Conservation (phyloP, 1,140 invertebrate genomes). For the Lanistes nyassanus region DNA sequence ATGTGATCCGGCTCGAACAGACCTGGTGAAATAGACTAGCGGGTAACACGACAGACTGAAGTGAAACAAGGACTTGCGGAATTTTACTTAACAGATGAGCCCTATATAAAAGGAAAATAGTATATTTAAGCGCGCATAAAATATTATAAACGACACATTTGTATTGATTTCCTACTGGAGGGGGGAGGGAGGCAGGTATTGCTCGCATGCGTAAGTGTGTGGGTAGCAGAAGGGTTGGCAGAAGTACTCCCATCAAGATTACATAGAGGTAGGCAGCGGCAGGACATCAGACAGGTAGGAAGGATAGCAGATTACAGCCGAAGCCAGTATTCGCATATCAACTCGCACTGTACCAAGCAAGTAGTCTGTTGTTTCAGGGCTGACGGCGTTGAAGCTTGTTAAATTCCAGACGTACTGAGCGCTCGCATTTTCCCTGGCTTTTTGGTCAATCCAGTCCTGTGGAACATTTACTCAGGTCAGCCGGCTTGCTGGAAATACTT, state of each 20-base stretch:
- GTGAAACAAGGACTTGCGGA: not conserved
- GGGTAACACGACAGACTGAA: not conserved
- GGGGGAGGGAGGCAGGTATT: not conserved
- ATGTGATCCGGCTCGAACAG: constrained; percentile 80
- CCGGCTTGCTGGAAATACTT: too few species aligned
- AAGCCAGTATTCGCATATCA: not conserved
- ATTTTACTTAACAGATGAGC: not conserved
- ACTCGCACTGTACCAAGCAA: constrained; percentile 51
- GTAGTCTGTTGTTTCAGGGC: constrained; percentile 70
- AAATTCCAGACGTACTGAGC: constrained; percentile 68
- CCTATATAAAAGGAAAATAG: not conserved
- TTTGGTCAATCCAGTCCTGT: constrained; percentile 56
- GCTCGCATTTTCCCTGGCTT: constrained; percentile 42
- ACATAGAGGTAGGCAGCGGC: not conserved
- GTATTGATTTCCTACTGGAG: not conserved
- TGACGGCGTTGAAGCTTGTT: constrained; percentile 66
- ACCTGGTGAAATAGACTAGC: not conserved
- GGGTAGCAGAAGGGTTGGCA: not conserved
- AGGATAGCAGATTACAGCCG: not conserved
- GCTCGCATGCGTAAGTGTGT: not conserved
- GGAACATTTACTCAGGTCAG: not conserved
- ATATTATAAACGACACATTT: not conserved
- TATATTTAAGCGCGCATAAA: not conserved
- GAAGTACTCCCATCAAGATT: too few species aligned
- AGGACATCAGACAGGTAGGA: not conserved